Percentiles rank a stretch among this genome's conserved stretches.
Evolutionary conservation across 92 coral and sea anemone species (phyloP).

Genomic region (Actinernus sp.): DNA sequence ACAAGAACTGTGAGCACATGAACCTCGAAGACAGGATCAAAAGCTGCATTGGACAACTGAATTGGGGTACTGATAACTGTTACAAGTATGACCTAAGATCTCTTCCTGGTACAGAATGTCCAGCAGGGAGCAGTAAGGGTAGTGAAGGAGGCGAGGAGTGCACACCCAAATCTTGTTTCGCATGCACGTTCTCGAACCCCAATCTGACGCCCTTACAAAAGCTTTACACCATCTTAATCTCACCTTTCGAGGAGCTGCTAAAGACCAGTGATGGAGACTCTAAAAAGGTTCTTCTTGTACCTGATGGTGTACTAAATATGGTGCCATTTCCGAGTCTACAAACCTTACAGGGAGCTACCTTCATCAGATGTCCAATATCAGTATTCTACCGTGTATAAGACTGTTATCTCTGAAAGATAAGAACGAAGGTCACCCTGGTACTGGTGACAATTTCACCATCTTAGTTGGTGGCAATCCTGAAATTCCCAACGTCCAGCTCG

Average conservation of each 20-base stretch:
- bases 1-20: slow-evolving; percentile 64
- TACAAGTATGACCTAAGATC: slow-evolving; percentile 82
- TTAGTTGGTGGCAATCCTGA: slow-evolving; percentile 78
- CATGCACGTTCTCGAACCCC: background rate
- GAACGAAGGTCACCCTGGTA: background rate
- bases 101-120: slow-evolving; percentile 36
- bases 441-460: slow-evolving; percentile 23
- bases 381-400: slow-evolving; percentile 71
- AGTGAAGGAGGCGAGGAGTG: background rate
- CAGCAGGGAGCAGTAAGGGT: background rate
- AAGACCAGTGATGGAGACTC: slow-evolving; percentile 1
- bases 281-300: slow-evolving; percentile 49
- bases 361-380: slow-evolving; percentile 44
- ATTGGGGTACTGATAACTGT: slow-evolving; percentile 24
- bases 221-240: slow-evolving; percentile 54
- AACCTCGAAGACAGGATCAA: slow-evolving; percentile 50
- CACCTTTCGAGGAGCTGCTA: slow-evolving; percentile 65
- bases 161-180: background rate
- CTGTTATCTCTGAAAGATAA: slow-evolving; percentile 34
- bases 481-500: slow-evolving; percentile 56
- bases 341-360: slow-evolving; percentile 45
- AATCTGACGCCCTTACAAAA: slow-evolving; percentile 61
- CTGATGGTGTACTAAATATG: slow-evolving; percentile 55
- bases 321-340: slow-evolving; percentile 79
- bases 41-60: slow-evolving; percentile 65